Evolutionary conservation across 1,140 invertebrate genomes (phyloP).

Genomic region (Trinorchestia longiramus): DNA sequence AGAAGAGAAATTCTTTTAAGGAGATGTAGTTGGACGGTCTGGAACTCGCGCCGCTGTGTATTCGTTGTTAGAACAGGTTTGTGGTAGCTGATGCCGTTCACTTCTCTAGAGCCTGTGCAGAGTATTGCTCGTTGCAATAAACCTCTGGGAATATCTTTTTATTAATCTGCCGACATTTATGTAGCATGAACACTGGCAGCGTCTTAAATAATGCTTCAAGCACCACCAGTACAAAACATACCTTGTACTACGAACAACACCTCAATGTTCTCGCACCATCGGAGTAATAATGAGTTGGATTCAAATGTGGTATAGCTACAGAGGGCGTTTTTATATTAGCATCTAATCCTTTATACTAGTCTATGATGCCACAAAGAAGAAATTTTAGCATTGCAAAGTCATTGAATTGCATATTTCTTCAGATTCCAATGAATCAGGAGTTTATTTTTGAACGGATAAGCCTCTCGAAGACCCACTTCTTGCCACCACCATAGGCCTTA

Average conservation of each 20-base stretch:
- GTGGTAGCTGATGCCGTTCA: not conserved
- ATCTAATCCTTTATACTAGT: not conserved
- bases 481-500: too few species aligned
- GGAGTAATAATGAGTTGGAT: not conserved
- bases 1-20: conserved; percentile 35
- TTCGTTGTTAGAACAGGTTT: conserved; percentile 33
- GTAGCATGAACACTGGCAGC: not conserved
- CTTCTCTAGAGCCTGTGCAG: not conserved
- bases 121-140: too few species aligned
- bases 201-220: not conserved
- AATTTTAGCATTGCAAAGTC: too few species aligned
- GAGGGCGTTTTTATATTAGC: not conserved
- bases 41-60: not conserved
- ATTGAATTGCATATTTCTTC: too few species aligned
- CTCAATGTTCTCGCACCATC: not conserved
- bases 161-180: not conserved
- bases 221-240: not conserved
- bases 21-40: not conserved
- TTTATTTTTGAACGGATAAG: too few species aligned
- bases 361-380: not conserved
- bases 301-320: not conserved
- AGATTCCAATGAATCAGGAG: too few species aligned
- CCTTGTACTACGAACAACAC: not conserved
- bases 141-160: not conserved
- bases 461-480: too few species aligned